Conservation (phyloP, 2,797 vertebrate genomes). For the Garrulus glandarius region DNA sequence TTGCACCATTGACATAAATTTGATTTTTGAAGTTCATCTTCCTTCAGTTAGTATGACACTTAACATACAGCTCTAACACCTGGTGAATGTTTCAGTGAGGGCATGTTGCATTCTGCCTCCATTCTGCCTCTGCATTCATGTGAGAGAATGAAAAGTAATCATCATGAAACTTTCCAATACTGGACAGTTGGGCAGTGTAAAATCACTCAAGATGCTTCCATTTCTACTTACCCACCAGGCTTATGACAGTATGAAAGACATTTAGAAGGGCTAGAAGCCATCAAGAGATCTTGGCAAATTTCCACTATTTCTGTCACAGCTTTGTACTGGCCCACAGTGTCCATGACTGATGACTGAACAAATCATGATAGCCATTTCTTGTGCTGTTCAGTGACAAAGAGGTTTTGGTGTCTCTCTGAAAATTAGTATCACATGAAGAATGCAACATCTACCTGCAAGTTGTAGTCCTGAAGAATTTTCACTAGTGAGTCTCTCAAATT, state of each 20-base stretch:
- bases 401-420: not conserved
- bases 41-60: not conserved
- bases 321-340: not conserved
- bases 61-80: not conserved
- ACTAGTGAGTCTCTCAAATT: constrained; percentile 96
- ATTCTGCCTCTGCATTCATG: not conserved
- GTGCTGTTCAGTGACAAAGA: not conserved
- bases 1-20: not conserved
- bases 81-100: not conserved
- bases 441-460: constrained; percentile 85
- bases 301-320: not conserved
- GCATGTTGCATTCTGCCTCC: not conserved
- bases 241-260: not conserved
- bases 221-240: not conserved
- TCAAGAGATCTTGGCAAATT: not conserved
- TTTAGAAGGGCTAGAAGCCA: not conserved
- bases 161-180: not conserved
- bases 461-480: constrained; percentile 98
- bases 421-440: not conserved
- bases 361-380: not conserved
- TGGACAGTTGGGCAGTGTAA: not conserved
- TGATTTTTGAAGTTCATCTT: not conserved
- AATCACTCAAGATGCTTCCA: not conserved
- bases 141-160: not conserved
- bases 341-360: not conserved